Percentiles rank a stretch among this genome's conserved stretches.
Evolutionary conservation across 2,888 invertebrate species (phyloP).

Genomic region (Stenoptilia bipunctidactyla): DNA sequence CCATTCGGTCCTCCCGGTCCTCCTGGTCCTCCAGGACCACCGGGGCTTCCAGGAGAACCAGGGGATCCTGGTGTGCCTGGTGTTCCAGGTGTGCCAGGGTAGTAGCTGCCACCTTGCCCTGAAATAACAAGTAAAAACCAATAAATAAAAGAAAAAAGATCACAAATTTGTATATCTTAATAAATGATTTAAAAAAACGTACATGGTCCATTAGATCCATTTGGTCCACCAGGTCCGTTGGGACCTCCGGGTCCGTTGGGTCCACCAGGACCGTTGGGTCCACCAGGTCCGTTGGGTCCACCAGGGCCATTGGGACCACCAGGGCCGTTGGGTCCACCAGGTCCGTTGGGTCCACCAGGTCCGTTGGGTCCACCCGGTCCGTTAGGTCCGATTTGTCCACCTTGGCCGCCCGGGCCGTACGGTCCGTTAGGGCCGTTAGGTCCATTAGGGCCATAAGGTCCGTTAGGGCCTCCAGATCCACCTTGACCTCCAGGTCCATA

Average conservation of each 20-base stretch:
- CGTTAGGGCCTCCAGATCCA: conserved; percentile 16
- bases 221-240: conserved; percentile 14
- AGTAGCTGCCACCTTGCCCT: conserved; percentile 11
- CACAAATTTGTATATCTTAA: neutral
- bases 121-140: too few species aligned
- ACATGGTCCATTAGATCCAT: conserved; percentile 6
- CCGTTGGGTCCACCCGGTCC: conserved; percentile 17
- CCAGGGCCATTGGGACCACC: conserved; percentile 23
- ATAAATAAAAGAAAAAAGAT: too few species aligned
- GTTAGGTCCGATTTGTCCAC: conserved; percentile 17
- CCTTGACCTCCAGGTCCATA: conserved; percentile 28
- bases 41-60: conserved; percentile 18
- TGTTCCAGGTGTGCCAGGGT: conserved; percentile 6
- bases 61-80: conserved; percentile 18
- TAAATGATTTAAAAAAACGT: neutral
- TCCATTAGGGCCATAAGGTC: conserved; percentile 18
- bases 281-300: conserved; percentile 11
- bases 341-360: conserved; percentile 28
- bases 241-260: conserved; percentile 27
- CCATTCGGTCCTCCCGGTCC: conserved; percentile 28
- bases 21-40: conserved; percentile 21
- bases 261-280: conserved; percentile 11
- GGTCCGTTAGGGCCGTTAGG: conserved; percentile 33
- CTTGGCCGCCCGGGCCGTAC: conserved; percentile 27
- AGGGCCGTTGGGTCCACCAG: conserved; percentile 28